These are phyloP conservation scores for Zaprionus bogoriensis DNA, from an alignment of 2,888 invertebrate genomes.

Conservation along the genomic window DNA sequence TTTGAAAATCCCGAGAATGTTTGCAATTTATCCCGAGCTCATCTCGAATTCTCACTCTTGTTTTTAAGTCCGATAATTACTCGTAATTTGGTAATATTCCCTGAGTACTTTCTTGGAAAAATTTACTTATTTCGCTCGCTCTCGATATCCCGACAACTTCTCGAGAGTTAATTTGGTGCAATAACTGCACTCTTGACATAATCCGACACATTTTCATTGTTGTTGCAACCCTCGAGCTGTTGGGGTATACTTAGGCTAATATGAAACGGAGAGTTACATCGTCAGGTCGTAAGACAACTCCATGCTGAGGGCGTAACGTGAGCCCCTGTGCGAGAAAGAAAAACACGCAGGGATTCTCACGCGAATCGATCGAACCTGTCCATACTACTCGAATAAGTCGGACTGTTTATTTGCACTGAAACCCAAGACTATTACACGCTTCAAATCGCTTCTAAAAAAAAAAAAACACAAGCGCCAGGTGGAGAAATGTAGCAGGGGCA, in stretches of 20 bases:
- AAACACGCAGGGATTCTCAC: conserved; percentile 67
- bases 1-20: no score
- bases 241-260: conserved; percentile 35
- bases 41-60: no score
- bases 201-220: not conserved
- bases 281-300: conserved; percentile 62
- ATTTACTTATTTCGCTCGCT: not conserved
- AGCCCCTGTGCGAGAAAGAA: conserved; percentile 58
- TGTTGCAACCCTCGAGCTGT: conserved; percentile 30
- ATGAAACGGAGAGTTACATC: conserved; percentile 29
- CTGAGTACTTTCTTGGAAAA: no score
- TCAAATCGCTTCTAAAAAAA: conserved; percentile 40
- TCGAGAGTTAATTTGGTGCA: not conserved
- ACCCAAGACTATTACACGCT: conserved; percentile 68
- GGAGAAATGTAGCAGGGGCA: conserved; percentile 24
- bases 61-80: no score
- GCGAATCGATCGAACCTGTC: conserved; percentile 67
- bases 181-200: not conserved
- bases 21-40: no score
- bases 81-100: no score
- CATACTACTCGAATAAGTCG: conserved; percentile 32
- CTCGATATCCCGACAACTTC: not conserved
- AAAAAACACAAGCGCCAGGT: conserved; percentile 31
- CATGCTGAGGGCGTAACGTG: conserved; percentile 64
- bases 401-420: conserved; percentile 70